Conservation (phyloP, 2,888 invertebrate genomes). For the Beris morrisii region DNA sequence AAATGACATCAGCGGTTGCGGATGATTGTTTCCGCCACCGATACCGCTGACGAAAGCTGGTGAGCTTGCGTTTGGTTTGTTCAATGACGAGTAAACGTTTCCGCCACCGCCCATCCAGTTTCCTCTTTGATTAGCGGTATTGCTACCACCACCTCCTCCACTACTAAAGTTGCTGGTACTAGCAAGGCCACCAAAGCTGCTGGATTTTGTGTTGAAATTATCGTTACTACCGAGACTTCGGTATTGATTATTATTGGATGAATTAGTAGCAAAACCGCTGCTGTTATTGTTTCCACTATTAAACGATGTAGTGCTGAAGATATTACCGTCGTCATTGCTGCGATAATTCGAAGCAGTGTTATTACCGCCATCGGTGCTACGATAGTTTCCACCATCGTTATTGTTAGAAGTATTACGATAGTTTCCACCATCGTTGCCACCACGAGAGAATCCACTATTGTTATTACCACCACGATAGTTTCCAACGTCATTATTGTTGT, state of each 20-base stretch:
- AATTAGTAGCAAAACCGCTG: neutral
- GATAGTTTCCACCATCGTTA: conserved; percentile 13
- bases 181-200: neutral
- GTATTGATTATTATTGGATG: conserved; percentile 10
- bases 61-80: conserved; percentile 1
- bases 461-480: conserved; percentile 17
- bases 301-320: conserved; percentile 3
- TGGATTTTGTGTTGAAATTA: conserved; percentile 7
- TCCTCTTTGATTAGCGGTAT: conserved; percentile 14
- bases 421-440: too few species aligned
- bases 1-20: too few species aligned
- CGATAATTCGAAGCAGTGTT: conserved; percentile 6
- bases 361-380: neutral
- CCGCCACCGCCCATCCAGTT: conserved; percentile 28
- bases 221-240: conserved; percentile 6
- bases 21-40: neutral
- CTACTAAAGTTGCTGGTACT: neutral
- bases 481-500: conserved; percentile 2
- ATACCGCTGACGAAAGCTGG: conserved; percentile 14
- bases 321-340: neutral
- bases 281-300: neutral
- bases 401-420: neutral
- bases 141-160: conserved; percentile 1
- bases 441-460: too few species aligned
- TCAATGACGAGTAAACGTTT: conserved; percentile 21